Evolutionary conservation across 2,888 invertebrate species (phyloP), one percentile per base, ranked within the genome.

Genomic region (Drosophila robusta): DNA sequence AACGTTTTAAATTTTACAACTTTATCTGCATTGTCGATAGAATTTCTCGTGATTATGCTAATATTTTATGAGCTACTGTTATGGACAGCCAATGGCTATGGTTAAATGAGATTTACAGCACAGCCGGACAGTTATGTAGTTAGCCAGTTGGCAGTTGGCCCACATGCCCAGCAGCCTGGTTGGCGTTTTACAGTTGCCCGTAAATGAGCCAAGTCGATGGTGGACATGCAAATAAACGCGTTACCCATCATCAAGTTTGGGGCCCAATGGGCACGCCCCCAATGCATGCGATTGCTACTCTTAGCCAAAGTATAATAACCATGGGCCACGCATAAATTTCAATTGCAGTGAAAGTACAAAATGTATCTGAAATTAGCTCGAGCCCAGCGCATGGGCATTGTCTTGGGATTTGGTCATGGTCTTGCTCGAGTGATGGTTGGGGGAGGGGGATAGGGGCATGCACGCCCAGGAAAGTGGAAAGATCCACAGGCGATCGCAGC

Each of bases 271-370:
- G 51, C 67, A 69, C 78, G 56, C 75, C 66, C 51, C 39, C 12
- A 42, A 32, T 70, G 47, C 50, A 69, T 51, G 12, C 34, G 34
- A 39, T 45, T n/a, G 14, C 26, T 18, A 12, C 22, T 44, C 49
- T 46, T 29, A 16, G 45, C 38, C 18, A 60, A 22, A 36, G 39
- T 61, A 66, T 55, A 56, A 52, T 56, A 44, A 60, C 64, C 47
- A 57, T 67, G 57, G 73, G 70, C 78, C 60, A 87, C 76, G 87
- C 87, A 87, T 87, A 76, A 78, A 75, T 76, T 69, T 60, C 72
- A 73, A 86, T 75, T 78, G 86, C 76, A 85, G 85, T 86, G 85
- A 85, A 85, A 85, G 85, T 85, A 76, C 74, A 80, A 61, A 64
- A 64, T 60, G 63, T 64, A 68, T 52, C 50, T 65, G 69, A 68